phyloP scores from a whole-genome alignment of 2,888 invertebrate genomes.

The Polymixis flavicincta region DNA sequence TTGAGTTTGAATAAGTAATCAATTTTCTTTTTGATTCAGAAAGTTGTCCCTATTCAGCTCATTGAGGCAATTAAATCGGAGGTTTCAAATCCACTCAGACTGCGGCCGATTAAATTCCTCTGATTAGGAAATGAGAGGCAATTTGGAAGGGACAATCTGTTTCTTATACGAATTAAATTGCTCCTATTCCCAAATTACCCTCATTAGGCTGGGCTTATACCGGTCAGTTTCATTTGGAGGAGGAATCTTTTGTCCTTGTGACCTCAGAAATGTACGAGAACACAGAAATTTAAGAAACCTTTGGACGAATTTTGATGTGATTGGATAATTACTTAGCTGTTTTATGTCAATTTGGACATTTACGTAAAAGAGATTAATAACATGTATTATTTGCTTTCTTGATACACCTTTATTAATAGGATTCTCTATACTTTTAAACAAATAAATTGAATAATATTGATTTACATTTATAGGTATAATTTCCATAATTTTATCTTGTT shows the following conservation, averaged over 20 bases:
- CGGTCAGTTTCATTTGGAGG: conserved; percentile 8
- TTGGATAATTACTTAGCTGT: not conserved
- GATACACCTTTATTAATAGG: too few relatives aligned
- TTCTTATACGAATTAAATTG: conserved; percentile 48
- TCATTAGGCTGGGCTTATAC: conserved; percentile 34
- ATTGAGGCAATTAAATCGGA: not conserved
- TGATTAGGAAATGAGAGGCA: conserved; percentile 30
- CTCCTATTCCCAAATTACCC: conserved; percentile 32
- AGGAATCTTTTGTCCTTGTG: conserved; percentile 4
- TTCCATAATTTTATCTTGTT: too few relatives aligned
- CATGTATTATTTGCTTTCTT: not conserved
- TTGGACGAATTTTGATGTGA: conserved; percentile 7
- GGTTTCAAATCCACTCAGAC: conserved; percentile 8
- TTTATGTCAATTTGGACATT: not conserved
- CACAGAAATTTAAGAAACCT: not conserved
- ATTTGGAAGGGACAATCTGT: conserved; percentile 47
- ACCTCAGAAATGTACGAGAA: not conserved
- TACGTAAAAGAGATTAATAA: not conserved
- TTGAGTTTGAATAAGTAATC: too few relatives aligned
- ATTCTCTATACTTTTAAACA: too few relatives aligned
- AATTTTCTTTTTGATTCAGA: too few relatives aligned
- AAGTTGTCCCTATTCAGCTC: not conserved
- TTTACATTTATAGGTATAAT: too few relatives aligned
- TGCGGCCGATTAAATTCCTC: conserved; percentile 22
- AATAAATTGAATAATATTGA: too few relatives aligned